Conservation (phyloP, 2,888 invertebrate genomes). For the Euproctis similis region DNA sequence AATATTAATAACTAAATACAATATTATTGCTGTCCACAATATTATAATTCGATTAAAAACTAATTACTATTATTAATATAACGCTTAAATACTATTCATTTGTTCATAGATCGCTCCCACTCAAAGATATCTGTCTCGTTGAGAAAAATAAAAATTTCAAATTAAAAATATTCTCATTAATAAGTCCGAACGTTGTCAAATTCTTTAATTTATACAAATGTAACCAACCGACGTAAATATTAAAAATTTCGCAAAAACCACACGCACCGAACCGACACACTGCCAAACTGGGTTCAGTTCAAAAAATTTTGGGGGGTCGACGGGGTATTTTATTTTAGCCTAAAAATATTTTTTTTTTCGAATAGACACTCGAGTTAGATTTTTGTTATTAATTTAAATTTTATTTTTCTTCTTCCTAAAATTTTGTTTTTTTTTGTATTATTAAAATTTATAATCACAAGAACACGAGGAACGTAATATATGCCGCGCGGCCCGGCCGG, state of each 20-base stretch:
- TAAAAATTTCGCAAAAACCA: conserved; percentile 70
- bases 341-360: conserved; percentile 69
- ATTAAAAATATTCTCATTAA: conserved; percentile 67
- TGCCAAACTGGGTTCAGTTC: conserved; percentile 50
- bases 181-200: conserved; percentile 63
- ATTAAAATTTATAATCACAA: conserved; percentile 74
- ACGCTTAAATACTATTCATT: conserved; percentile 51
- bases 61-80: conserved; percentile 52
- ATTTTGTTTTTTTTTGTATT: conserved; percentile 42
- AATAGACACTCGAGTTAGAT: conserved; percentile 67
- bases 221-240: conserved; percentile 72
- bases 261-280: too few species aligned
- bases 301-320: conserved; percentile 60
- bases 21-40: conserved; percentile 44
- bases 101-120: conserved; percentile 45
- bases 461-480: conserved; percentile 75
- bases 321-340: conserved; percentile 58
- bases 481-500: conserved; percentile 73
- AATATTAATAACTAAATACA: conserved; percentile 35
- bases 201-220: conserved; percentile 67
- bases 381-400: too few species aligned
- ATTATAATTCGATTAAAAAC: conserved; percentile 27
- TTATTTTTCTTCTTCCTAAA: conserved; percentile 38
- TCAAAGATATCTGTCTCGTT: conserved; percentile 43
- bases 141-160: conserved; percentile 59